Base-by-base conservation (phyloP, 2,888 invertebrate genomes). In the Synergus laeviventris region DNA sequence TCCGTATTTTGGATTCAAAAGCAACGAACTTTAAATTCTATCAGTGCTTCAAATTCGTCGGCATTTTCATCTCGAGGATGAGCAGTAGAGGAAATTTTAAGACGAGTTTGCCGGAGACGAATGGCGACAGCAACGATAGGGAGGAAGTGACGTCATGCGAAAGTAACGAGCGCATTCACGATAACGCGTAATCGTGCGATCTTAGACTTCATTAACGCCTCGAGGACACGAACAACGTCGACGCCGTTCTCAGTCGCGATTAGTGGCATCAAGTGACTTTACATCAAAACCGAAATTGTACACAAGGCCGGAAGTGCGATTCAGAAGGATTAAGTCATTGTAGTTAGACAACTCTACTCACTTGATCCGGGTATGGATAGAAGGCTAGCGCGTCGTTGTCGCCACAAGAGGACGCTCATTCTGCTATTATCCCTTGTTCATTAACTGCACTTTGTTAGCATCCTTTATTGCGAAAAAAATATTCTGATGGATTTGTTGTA, bases 341-440 rank as follows among this genome's bases (percentile, higher is more conserved):
- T 31, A 61, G 12, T 21, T 49, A 7, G 8, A 31, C 31, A 4
- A 49, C n/a, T 56, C 5, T 21, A 87, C 87, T 88, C 82, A 87
- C 88, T 85, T 74, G 84, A 59, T 76, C 80, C 74, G 12, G 78
- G 56, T 66, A 84, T 78, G 73, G 84, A 75, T 31, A 81, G 64
- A 66, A 73, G 76, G 76, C 82, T 84, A n/a, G 87, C 83, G 60
- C 85, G 82, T 3, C 89, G 85, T 77, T 88, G 89, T 60, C 89
- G 85, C 89, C 89, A 89, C 79, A 89, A 78, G n/a, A 89, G 76
- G 39, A 89, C 86, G 75, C 89, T 89, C 89, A 89, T 89, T 77
- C 64, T 49, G 49, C 7, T 42, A 66, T 42, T 66, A 66, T 83
- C 73, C 16, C 5, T 31, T 59, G 42, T 24, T 45, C 2, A 66